Percentiles rank a stretch among this genome's conserved stretches.
Evolutionary conservation across 2,113 vertebrate genomes (phyloP).

Genomic region (Brachionichthys hirsutus): DNA sequence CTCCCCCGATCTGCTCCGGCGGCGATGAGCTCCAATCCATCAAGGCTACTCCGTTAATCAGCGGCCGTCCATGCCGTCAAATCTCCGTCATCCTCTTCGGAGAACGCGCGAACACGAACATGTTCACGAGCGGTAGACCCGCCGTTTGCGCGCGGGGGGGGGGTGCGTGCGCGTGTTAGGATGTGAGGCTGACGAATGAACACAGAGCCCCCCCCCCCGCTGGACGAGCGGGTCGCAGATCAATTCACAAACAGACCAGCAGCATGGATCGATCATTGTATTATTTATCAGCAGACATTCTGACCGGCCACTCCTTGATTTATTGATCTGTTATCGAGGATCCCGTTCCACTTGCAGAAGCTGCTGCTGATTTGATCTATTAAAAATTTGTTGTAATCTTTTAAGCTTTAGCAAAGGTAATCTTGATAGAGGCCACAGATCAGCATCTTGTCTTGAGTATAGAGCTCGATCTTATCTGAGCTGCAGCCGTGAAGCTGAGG

Average conservation of each 20-base stretch:
- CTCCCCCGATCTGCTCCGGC: conserved; percentile 68
- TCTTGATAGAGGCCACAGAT: conserved; percentile 16
- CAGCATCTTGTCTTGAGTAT: no score
- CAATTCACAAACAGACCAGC: conserved; percentile 1
- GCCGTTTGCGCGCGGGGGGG: conserved; percentile 10
- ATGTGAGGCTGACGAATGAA: conserved; percentile 30
- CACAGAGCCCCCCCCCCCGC: conserved; percentile 31
- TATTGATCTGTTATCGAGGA: no score
- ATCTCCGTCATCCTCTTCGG: conserved; percentile 26
- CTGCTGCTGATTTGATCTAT: no score
- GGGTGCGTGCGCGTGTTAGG: conserved; percentile 2
- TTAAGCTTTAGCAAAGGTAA: conserved; percentile 22
- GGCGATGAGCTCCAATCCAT: conserved; percentile 76
- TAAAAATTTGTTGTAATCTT: background rate
- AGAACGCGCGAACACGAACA: conserved; percentile 6
- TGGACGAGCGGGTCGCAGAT: no score
- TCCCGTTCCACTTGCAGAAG: no score
- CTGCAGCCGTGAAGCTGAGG: no score
- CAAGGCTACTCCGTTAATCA: conserved; percentile 51
- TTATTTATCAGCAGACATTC: no score
- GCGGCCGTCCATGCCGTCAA: conserved; percentile 51
- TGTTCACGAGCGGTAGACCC: conserved; percentile 19
- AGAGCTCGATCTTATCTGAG: no score
- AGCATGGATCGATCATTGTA: no score
- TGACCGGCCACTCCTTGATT: no score